These are phyloP conservation scores for Nesoenas mayeri DNA, from an alignment of 2,113 vertebrate species.

Conservation along the genomic window DNA sequence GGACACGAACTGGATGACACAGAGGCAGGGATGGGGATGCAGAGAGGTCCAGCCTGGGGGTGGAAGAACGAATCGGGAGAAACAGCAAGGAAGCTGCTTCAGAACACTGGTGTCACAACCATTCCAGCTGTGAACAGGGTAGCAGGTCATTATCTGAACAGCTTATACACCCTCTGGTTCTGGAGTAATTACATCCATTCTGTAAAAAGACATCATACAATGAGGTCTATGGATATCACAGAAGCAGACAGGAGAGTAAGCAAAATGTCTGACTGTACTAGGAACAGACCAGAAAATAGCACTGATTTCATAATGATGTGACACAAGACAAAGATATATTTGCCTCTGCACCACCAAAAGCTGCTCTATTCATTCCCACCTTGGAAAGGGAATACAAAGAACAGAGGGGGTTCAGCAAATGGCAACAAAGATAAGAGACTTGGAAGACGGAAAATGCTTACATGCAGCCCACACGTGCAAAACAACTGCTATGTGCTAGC, in stretches of 20 bases:
- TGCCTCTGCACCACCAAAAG: neutral
- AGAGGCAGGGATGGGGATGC: neutral
- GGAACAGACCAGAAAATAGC: neutral
- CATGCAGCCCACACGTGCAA: neutral
- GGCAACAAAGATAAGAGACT: neutral
- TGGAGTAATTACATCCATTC: neutral
- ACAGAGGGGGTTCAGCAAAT: neutral
- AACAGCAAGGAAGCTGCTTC: neutral
- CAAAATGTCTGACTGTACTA: neutral
- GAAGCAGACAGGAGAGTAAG: neutral
- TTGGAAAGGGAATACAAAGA: neutral
- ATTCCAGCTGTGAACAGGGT: neutral
- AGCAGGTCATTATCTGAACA: neutral
- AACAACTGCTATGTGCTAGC: neutral
- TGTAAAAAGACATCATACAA: neutral
- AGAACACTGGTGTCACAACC: neutral
- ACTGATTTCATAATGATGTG: neutral
- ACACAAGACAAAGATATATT: neutral
- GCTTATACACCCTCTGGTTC: neutral
- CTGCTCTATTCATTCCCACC: neutral
- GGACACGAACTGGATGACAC: neutral
- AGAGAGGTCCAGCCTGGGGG: accelerated
- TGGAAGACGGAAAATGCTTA: neutral
- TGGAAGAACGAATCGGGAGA: neutral
- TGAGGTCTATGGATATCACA: neutral